Evolutionary conservation across 2,113 vertebrate genomes (phyloP), one percentile per base, ranked within the genome.

Genomic region (Myanophis thanlyinensis): DNA sequence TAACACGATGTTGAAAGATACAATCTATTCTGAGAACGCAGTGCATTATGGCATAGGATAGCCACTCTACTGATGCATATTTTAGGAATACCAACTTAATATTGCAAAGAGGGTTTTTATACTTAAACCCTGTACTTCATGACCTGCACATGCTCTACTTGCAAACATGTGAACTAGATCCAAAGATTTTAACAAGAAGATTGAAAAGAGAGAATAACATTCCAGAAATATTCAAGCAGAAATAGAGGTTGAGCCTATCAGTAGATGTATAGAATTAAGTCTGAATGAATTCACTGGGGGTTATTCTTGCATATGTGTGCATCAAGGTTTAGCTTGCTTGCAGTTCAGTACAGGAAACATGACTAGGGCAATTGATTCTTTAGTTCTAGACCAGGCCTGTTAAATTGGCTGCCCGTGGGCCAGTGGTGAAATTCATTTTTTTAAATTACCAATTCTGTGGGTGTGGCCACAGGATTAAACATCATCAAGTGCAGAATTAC

Each of bases 1-100:
- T 97, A 97, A 97, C 93, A 95, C 93, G 92, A 95, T 92, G 96
- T 94, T 95, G 95, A 97, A 95, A 96, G 96, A 96, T 97, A 96
- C 1, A 93, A 93, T 93, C 92, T 47, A 0, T 89, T 85, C 56
- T 95, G 95, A 93, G 85, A 87, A 91, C 91, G 89, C 92, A 93
- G 95, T 93, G 94, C 89, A 93, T 94, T 95, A 47, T 85, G 90
- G 88, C n/a, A 27, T 59, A 1, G 2, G 90, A 54, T 90, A 94
- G 91, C 93, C 93, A 91, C 87, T 35, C 92, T 93, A 93, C 46
- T 94, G 92, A 96, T 89, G 87, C 88, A 67, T 62, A n/a, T 93
- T 93, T 94, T 95, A 94, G 88, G 48, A 93, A 95, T 87, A 92
- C n/a, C 93, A 92, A 92, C 91, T 93, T 95, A 46, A 35, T 87